phyloP scores from a whole-genome alignment of 2,797 vertebrate genomes.

The Neostethus bicornis region DNA sequence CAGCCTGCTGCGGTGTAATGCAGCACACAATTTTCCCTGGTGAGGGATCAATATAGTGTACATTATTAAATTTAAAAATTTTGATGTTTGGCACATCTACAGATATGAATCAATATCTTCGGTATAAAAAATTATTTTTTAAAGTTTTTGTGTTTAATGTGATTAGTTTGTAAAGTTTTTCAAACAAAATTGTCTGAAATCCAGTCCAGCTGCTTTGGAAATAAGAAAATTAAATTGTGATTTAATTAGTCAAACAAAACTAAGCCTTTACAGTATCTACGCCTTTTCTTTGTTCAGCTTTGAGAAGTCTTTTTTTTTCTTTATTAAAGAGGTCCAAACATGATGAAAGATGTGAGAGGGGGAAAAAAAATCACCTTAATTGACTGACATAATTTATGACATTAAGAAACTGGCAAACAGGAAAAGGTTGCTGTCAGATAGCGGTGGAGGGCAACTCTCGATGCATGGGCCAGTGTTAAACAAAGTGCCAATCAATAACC shows the following conservation, averaged over 20 bases:
- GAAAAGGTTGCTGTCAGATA: constrained; percentile 86
- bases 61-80: no score
- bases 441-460: constrained; percentile 81
- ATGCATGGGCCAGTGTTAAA: constrained; percentile 79
- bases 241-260: not conserved
- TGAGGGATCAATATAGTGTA: no score
- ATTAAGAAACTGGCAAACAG: constrained; percentile 81
- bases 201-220: no score
- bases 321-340: constrained; percentile 18
- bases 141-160: no score
- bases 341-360: constrained; percentile 31
- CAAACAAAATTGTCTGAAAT: no score
- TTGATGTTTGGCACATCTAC: no score
- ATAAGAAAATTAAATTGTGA: not conserved
- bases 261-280: constrained; percentile 2
- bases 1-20: no score
- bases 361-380: constrained; percentile 62
- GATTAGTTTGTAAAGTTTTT: no score
- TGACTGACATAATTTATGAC: constrained; percentile 81
- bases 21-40: no score
- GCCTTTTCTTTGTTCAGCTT: constrained; percentile 9
- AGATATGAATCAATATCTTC: no score
- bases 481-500: constrained; percentile 87
- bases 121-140: no score
- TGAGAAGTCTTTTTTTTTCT: constrained; percentile 2